Conservation (phyloP, 2,888 invertebrate species). For the Allacma fusca region DNA sequence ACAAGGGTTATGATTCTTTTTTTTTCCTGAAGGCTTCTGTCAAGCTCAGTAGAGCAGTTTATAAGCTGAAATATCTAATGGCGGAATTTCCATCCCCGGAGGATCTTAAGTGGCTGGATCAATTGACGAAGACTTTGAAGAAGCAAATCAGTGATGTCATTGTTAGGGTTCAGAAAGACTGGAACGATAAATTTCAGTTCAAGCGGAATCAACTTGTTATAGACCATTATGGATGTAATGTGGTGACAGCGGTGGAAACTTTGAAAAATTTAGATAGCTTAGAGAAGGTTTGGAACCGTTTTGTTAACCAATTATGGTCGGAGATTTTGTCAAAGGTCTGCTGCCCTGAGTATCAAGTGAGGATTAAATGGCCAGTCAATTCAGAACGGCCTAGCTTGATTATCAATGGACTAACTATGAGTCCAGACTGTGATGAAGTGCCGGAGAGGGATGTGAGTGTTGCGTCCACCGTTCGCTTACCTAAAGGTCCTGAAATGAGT, state of each 20-base stretch:
- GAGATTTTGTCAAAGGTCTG: slow-evolving; percentile 54
- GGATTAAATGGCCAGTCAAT: slow-evolving; percentile 9
- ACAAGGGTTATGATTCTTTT: no score
- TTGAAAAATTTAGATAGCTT: slow-evolving; percentile 51
- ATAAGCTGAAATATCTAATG: slow-evolving; percentile 33
- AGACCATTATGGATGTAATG: slow-evolving; percentile 45
- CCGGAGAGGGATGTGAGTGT: no score
- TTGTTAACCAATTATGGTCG: slow-evolving; percentile 55
- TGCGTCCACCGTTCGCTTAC: background rate
- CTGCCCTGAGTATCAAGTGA: slow-evolving; percentile 49
- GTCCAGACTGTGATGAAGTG: background rate
- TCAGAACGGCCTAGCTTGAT: background rate
- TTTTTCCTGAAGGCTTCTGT: slow-evolving; percentile 48
- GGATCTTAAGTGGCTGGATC: slow-evolving; percentile 53
- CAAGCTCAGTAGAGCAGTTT: slow-evolving; percentile 39
- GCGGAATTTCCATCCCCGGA: slow-evolving; percentile 41
- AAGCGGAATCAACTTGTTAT: slow-evolving; percentile 50
- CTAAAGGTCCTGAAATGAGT: background rate
- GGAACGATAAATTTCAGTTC: slow-evolving; percentile 54
- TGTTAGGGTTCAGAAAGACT: slow-evolving; percentile 48
- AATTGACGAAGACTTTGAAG: slow-evolving; percentile 43
- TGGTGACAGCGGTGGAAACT: slow-evolving; percentile 45
- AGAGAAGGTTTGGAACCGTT: slow-evolving; percentile 47
- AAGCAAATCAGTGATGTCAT: slow-evolving; percentile 44
- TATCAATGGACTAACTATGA: background rate